phyloP scores from a whole-genome alignment of 2,888 invertebrate genomes.

The Chouioia cunea region DNA sequence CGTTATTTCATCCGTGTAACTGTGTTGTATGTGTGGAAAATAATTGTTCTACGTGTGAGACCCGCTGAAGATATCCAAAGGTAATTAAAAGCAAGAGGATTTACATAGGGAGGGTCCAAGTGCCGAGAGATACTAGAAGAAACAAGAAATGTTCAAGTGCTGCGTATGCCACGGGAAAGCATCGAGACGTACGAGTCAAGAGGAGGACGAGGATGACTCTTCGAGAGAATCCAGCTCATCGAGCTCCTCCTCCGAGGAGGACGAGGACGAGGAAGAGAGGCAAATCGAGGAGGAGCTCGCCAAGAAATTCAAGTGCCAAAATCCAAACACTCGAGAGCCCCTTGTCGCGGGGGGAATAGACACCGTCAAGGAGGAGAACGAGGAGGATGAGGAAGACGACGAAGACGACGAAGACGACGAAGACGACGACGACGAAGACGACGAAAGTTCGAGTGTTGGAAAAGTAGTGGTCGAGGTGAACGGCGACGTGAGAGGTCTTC shows the following conservation, averaged over 20 bases:
- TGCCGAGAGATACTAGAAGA: not conserved
- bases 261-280: slow-evolving; percentile 36
- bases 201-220: slow-evolving; percentile 47
- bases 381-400: slow-evolving; percentile 1
- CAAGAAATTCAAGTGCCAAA: slow-evolving; percentile 44
- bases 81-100: too few species aligned
- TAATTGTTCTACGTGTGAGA: slow-evolving; percentile 36
- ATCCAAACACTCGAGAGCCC: slow-evolving; percentile 16
- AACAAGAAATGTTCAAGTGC: slow-evolving; percentile 63
- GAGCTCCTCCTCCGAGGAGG: slow-evolving; percentile 10
- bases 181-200: slow-evolving; percentile 50
- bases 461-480: slow-evolving; percentile 36
- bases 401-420: not conserved
- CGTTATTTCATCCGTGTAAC: slow-evolving; percentile 36
- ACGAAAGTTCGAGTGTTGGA: not conserved
- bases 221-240: slow-evolving; percentile 14
- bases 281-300: slow-evolving; percentile 42
- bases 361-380: slow-evolving; percentile 10
- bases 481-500: slow-evolving; percentile 11
- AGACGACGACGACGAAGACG: not conserved
- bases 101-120: too few species aligned
- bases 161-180: slow-evolving; percentile 61
- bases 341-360: slow-evolving; percentile 1
- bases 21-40: slow-evolving; percentile 16
- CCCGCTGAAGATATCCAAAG: too few species aligned